Evolutionary conservation across 2,888 invertebrate species (phyloP), one percentile per base, ranked within the genome.

Genomic region (Drosophila ezoana): DNA sequence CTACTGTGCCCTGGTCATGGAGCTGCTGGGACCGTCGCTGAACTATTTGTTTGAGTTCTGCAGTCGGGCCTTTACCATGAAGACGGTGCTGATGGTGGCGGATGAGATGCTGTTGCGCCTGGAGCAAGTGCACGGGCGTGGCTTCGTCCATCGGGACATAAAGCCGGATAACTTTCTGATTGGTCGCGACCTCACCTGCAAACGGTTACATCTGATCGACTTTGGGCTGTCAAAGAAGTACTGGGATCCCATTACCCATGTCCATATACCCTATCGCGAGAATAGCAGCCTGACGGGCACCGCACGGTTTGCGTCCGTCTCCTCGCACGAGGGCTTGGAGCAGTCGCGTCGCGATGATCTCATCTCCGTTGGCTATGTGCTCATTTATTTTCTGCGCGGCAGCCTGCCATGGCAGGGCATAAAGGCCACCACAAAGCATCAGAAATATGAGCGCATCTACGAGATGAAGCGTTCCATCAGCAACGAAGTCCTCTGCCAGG

Each of bases 1-100:
- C 92, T 99, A 98, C 93, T 98, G 99, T 94, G 98, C 99, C 20
- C 96, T 99, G 95, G 99, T 99, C 67, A 99, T 99, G 99, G 99
- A 99, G 93, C 93, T 99, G 72, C 94, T 99, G 57, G 99, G 99
- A 43, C 99, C 99, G 32, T 98, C 98, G 13, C 93, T 99, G 83
- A 98, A 98, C 93, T 98, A 98, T 93, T 94, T 99, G 60, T 99
- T 99, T 93, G 98, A 98, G 93, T 99, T 98, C 93, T 99, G 99
- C 93, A 97, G 97, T 60, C 95, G 99, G 74, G 95, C 97, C 87
- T 99, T 99, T 93, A 97, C 99, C 69, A 95, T 99, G 92, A 99
- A 99, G 95, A 99, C 99, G 86, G 99, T 99, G 79, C 95, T 99
- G 67, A 95, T 99, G 92, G 94, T 99, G 87, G 99, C 99, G 85